A percentile compares a stretch with the other conserved stretches of the same genome.
Conservation (phyloP, 2,888 invertebrate species). For the Gnatocerus cornutus region DNA sequence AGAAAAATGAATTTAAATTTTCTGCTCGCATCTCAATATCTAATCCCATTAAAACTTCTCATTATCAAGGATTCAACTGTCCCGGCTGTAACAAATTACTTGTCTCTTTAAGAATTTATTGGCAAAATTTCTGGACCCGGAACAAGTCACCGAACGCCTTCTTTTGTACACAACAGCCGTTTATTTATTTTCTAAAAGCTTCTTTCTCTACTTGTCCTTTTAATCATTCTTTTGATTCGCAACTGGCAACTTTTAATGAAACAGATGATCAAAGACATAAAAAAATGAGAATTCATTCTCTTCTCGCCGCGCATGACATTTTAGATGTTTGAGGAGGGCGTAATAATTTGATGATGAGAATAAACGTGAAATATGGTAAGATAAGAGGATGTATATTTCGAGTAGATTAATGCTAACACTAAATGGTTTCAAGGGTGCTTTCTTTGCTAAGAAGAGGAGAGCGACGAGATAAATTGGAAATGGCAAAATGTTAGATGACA, state of each 20-base stretch:
- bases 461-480: conserved; percentile 25
- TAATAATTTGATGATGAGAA: conserved; percentile 5
- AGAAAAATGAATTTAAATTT: not conserved
- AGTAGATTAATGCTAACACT: conserved; percentile 6
- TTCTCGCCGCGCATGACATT: not conserved
- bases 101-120: conserved; percentile 19
- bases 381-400: conserved; percentile 2
- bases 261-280: not conserved
- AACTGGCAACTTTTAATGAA: not conserved
- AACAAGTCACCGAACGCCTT: not conserved
- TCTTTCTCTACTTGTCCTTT: conserved; percentile 14
- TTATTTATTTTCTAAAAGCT: conserved; percentile 23
- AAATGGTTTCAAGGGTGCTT: not conserved
- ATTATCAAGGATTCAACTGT: conserved; percentile 18
- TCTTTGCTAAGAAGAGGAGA: not conserved
- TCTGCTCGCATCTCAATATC: not conserved
- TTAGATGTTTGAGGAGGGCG: conserved; percentile 2
- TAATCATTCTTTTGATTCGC: conserved; percentile 13
- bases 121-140: conserved; percentile 11
- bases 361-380: conserved; percentile 6
- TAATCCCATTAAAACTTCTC: conserved; percentile 21
- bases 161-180: conserved; percentile 6
- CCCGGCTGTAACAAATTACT: conserved; percentile 16
- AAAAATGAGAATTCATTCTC: conserved; percentile 1
- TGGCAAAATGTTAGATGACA: conserved; percentile 19